Conservation (phyloP, 2,797 vertebrate genomes). For the Leptoclinus maculatus region DNA sequence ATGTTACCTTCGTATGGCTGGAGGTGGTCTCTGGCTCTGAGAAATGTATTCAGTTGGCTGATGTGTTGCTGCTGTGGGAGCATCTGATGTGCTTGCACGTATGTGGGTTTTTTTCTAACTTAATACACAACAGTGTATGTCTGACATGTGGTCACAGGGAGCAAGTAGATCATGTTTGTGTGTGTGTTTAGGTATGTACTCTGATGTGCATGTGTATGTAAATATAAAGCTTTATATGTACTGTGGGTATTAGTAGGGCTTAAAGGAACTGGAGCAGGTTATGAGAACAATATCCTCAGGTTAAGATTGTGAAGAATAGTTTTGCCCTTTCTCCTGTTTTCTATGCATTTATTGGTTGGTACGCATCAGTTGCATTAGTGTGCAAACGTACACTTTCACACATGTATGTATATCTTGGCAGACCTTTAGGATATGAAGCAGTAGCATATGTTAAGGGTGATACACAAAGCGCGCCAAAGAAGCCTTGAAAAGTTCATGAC, state of each 20-base stretch:
- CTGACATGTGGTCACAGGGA: slow-evolving; percentile 8
- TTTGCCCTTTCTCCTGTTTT: slow-evolving; percentile 24
- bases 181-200: not conserved
- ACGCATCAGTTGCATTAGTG: slow-evolving; percentile 8
- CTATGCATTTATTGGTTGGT: slow-evolving; percentile 27
- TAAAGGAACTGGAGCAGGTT: slow-evolving; percentile 2
- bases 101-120: slow-evolving; percentile 33
- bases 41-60: slow-evolving; percentile 42
- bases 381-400: slow-evolving; percentile 15
- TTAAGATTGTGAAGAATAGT: slow-evolving; percentile 5
- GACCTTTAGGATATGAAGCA: not conserved
- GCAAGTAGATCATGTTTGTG: not conserved
- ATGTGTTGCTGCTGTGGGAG: slow-evolving; percentile 17
- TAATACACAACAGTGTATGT: slow-evolving; percentile 9
- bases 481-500: slow-evolving; percentile 5
- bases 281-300: not conserved
- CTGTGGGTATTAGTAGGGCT: not conserved
- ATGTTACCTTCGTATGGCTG: slow-evolving; percentile 65
- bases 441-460: not conserved
- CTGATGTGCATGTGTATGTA: not conserved
- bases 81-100: slow-evolving; percentile 14
- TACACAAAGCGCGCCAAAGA: not conserved
- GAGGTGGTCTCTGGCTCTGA: slow-evolving; percentile 62
- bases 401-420: not conserved
- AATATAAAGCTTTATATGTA: slow-evolving; percentile 12